These are phyloP conservation scores for Ornithorhynchus anatinus DNA, from an alignment of 2,113 vertebrate species.

Conservation along the genomic window DNA sequence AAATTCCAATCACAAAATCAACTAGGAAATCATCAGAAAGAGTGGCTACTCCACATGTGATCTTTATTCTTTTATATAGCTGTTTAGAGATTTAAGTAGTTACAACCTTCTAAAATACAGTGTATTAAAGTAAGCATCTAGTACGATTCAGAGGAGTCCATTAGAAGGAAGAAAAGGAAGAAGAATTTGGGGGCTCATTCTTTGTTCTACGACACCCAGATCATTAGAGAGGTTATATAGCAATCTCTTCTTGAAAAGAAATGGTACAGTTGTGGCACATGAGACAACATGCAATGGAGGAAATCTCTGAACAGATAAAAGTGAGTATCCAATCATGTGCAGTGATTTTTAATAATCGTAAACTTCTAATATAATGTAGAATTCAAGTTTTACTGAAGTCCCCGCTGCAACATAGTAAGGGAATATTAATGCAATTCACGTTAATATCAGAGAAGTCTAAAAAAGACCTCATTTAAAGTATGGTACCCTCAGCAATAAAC, in stretches of 20 bases:
- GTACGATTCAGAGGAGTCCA: conserved; percentile 30
- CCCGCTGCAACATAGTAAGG: too few species aligned
- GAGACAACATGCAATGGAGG: conserved; percentile 62
- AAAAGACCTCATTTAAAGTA: neutral
- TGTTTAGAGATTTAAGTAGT: conserved; percentile 48
- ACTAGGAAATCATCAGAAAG: too few species aligned
- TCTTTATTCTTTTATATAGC: too few species aligned
- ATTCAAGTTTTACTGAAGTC: neutral
- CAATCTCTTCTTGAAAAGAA: conserved; percentile 18
- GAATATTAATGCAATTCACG: neutral
- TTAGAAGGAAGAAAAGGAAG: conserved; percentile 42
- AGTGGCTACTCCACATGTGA: too few species aligned
- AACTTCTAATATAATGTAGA: neutral
- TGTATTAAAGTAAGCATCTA: conserved; percentile 35
- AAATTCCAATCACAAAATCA: too few species aligned
- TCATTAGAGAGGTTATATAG: conserved; percentile 44
- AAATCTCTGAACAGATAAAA: conserved; percentile 14
- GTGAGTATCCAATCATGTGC: neutral
- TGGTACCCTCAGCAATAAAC: too few species aligned
- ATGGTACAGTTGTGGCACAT: conserved; percentile 38
- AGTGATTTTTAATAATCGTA: conserved; percentile 20
- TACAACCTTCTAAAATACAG: conserved; percentile 18
- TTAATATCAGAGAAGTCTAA: too few species aligned
- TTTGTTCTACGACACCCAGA: neutral
- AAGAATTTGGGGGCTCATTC: conserved; percentile 39